phyloP scores from a whole-genome alignment of 2,113 vertebrate genomes.

The Chaetops frenatus region DNA sequence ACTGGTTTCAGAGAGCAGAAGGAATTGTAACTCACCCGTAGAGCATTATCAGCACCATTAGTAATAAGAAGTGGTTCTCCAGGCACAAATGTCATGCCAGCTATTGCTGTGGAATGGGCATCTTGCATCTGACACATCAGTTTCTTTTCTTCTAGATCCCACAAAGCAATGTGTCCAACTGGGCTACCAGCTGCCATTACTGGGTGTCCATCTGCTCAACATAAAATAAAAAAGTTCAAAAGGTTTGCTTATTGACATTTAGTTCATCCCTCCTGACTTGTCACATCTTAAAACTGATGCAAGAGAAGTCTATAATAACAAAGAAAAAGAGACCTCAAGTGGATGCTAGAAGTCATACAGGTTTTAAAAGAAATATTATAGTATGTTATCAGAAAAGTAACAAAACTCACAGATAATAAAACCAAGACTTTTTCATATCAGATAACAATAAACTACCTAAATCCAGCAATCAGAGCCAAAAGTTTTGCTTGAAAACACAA shows the following conservation, averaged over 20 bases:
- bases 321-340: background rate
- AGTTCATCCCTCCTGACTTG: background rate
- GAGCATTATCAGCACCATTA: conserved; percentile 90
- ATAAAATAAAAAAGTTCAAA: background rate
- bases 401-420: background rate
- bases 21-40: conserved; percentile 73
- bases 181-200: conserved; percentile 90
- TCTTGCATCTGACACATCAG: conserved; percentile 85
- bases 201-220: conserved; percentile 83
- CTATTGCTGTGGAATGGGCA: conserved; percentile 84
- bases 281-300: background rate
- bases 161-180: conserved; percentile 90
- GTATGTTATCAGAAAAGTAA: background rate
- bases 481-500: background rate
- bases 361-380: background rate
- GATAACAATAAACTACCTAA: background rate
- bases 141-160: conserved; percentile 90
- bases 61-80: conserved; percentile 89
- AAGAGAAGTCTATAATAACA: background rate
- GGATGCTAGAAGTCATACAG: background rate
- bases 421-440: background rate
- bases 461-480: background rate
- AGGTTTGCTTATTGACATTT: background rate
- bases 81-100: conserved; percentile 87
- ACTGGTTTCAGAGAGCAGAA: background rate